These are phyloP conservation scores for Linnaemya vulpina DNA, from an alignment of 2,888 invertebrate genomes.

Conservation along the genomic window DNA sequence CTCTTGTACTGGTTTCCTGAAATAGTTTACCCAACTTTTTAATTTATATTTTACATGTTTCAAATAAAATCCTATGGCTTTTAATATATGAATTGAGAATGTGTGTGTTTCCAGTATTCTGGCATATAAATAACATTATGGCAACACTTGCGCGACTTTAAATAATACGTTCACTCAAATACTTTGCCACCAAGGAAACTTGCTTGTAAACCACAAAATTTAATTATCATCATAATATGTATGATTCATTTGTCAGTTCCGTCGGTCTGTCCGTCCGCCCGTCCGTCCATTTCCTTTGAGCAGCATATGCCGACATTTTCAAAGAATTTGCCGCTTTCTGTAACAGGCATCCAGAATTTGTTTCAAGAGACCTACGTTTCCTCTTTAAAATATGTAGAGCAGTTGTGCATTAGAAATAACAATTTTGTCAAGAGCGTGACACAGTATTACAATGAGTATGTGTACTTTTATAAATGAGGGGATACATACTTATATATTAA, in stretches of 20 bases:
- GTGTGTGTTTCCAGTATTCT: neutral
- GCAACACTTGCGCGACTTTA: neutral
- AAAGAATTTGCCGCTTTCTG: constrained; percentile 63
- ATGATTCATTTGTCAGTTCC: neutral
- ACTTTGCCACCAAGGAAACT: neutral
- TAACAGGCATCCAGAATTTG: constrained; percentile 52
- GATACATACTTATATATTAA: neutral
- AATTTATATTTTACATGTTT: neutral
- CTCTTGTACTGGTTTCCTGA: too few species aligned
- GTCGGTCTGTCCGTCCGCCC: too few species aligned
- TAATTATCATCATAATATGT: constrained; percentile 11
- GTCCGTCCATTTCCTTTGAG: neutral
- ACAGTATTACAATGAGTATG: constrained; percentile 11
- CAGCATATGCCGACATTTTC: constrained; percentile 43
- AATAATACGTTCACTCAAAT: neutral
- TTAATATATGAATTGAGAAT: neutral
- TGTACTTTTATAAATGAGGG: neutral
- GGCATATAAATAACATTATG: neutral
- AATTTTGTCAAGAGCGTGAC: constrained; percentile 44
- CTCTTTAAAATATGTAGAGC: neutral
- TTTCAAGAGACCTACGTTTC: neutral
- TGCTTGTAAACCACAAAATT: constrained; percentile 16
- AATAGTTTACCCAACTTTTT: neutral
- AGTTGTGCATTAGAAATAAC: constrained; percentile 55
- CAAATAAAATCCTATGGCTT: neutral